phyloP scores from a whole-genome alignment of 2,797 vertebrate genomes.

The Microcaecilia unicolor region DNA sequence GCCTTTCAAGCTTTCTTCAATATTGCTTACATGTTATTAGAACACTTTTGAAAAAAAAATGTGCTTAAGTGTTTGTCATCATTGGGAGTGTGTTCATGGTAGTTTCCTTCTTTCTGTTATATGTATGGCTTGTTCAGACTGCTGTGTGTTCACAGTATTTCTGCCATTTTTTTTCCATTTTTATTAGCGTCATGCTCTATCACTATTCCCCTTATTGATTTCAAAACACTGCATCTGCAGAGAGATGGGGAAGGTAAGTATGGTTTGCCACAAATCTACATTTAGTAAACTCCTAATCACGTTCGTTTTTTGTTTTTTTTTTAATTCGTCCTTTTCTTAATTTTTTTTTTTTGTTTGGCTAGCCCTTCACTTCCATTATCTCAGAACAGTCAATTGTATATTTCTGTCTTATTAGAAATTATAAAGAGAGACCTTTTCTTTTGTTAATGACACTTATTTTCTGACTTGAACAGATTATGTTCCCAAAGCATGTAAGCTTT shows the following conservation, averaged over 20 bases:
- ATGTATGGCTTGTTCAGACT: constrained; percentile 66
- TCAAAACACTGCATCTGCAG: constrained; percentile 97
- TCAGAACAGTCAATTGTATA: constrained; percentile 10
- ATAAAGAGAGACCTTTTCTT: too few species aligned
- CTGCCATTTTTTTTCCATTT: constrained; percentile 74
- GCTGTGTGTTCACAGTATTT: constrained; percentile 79
- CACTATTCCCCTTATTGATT: constrained; percentile 95
- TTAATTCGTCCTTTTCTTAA: too few species aligned
- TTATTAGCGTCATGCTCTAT: constrained; percentile 81
- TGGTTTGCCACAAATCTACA: constrained; percentile 58
- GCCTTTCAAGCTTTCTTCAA: constrained; percentile 8
- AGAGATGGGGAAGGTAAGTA: constrained; percentile 91
- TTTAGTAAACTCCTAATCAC: constrained; percentile 63
- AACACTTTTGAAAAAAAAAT: too few species aligned
- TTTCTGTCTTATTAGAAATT: constrained; percentile 23
- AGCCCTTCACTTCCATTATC: constrained; percentile 56
- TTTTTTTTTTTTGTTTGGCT: constrained; percentile 48
- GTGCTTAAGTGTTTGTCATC: constrained; percentile 16
- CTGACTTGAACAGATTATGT: constrained; percentile 31
- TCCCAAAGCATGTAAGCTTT: constrained; percentile 5
- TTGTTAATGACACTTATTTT: too few species aligned
- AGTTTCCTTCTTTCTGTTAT: constrained; percentile 61
- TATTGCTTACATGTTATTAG: constrained; percentile 31
- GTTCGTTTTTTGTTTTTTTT: too few species aligned
- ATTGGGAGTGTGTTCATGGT: constrained; percentile 43